These are phyloP conservation scores for Hippoglossus stenolepis DNA, from an alignment of 2,113 vertebrate genomes.

Conservation along the genomic window DNA sequence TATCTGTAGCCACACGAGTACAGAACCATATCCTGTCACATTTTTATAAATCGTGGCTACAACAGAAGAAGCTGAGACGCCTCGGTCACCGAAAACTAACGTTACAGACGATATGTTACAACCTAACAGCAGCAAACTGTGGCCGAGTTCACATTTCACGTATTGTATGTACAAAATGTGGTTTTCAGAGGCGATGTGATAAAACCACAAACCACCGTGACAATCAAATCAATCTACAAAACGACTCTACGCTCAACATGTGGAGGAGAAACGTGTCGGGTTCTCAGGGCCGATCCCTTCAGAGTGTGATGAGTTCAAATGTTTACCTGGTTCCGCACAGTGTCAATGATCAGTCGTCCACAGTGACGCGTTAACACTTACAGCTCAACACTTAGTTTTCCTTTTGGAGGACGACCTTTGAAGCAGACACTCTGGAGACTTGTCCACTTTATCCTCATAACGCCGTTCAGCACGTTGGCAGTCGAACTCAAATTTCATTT, in stretches of 20 bases:
- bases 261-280: slow-evolving; percentile 11
- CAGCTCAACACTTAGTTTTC: background rate
- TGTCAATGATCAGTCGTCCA: slow-evolving; percentile 9
- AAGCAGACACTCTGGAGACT: too few relatives aligned
- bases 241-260: slow-evolving; percentile 40
- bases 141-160: slow-evolving; percentile 49
- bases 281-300: too few relatives aligned
- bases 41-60: slow-evolving; percentile 50
- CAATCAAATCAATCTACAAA: slow-evolving; percentile 54
- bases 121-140: slow-evolving; percentile 56
- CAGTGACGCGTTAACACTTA: slow-evolving; percentile 1
- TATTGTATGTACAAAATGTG: slow-evolving; percentile 62
- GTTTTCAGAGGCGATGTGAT: slow-evolving; percentile 50
- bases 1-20: slow-evolving; percentile 32
- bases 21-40: slow-evolving; percentile 45
- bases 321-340: background rate
- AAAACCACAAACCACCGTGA: slow-evolving; percentile 57
- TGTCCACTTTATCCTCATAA: background rate
- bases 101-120: slow-evolving; percentile 69
- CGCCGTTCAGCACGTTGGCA: slow-evolving; percentile 17
- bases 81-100: slow-evolving; percentile 46
- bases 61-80: slow-evolving; percentile 32
- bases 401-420: too few relatives aligned
- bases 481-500: background rate
- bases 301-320: background rate